Evolutionary conservation across 2,797 vertebrate species (phyloP).

Genomic region (Spinus olivaceus): DNA sequence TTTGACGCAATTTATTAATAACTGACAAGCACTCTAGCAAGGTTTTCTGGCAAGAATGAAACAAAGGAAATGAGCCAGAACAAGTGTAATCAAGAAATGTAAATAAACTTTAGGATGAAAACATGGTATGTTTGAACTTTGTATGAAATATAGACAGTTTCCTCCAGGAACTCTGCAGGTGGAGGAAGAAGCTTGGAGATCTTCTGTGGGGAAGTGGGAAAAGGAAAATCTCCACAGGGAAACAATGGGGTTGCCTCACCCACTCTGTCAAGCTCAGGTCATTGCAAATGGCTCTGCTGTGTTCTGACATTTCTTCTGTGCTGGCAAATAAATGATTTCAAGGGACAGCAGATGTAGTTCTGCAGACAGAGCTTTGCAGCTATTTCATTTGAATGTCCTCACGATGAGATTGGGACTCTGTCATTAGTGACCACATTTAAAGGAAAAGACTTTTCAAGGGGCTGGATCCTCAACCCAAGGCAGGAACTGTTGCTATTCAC

Average conservation of each 20-base stretch:
- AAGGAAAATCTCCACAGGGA: not conserved
- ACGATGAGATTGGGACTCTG: not conserved
- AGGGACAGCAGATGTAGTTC: not conserved
- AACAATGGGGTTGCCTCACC: conserved; percentile 12
- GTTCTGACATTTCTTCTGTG: not conserved
- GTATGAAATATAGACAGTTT: conserved; percentile 68
- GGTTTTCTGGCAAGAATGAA: conserved; percentile 66
- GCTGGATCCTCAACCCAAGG: not conserved
- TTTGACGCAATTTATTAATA: conserved; percentile 71
- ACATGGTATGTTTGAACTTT: conserved; percentile 60
- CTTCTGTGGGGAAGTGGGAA: not conserved
- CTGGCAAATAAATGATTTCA: not conserved
- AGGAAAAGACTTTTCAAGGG: not conserved
- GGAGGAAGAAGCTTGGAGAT: conserved; percentile 9
- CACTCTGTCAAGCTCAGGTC: not conserved
- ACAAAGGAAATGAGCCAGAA: conserved; percentile 70
- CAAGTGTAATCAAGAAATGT: conserved; percentile 66
- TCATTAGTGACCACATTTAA: not conserved
- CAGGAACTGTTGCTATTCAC: not conserved
- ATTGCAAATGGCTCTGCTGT: not conserved
- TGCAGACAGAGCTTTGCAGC: not conserved
- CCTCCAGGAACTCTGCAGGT: conserved; percentile 59
- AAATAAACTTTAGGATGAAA: conserved; percentile 71
- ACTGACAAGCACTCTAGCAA: conserved; percentile 49
- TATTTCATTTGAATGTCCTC: not conserved